Evolutionary conservation across 2,888 invertebrate species (phyloP), one percentile per base, ranked within the genome.

Genomic region (Synergus japonicus): DNA sequence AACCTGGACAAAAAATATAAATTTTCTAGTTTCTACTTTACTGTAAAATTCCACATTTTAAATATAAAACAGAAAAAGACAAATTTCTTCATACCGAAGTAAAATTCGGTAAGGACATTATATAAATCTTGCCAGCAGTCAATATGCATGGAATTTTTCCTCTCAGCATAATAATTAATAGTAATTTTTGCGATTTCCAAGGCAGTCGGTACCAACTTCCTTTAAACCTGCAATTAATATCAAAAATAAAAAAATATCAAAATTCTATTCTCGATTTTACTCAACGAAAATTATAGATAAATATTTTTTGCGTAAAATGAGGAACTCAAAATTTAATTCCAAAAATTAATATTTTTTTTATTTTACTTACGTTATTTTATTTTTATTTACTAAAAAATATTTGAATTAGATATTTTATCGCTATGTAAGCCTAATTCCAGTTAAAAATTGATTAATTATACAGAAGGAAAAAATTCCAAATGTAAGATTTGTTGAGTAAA

Each of bases 111-210:
- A 79, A 43, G 44, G 69, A 73, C 79, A 80, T 54, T 2, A 80
- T 18, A 29, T 77, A 77, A 12, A 80, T 13, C 12, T 69, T 69
- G 12, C 69, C 79, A 13, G 77, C 79, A 54, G 77, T 73, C 15
- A 80, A 80, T 10, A 15, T 22, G 29, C 41, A 77, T 13, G 79
- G 77, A 44, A 65, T 69, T 18, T 44, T n/a, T n/a, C 73, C 65
- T n/a, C 79, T 69, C 18, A 80, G 44, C 64, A 80, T 80, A 49
- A 80, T 80, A 54, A 77, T 73, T 43, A 58, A 7, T 2, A 80
- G 43, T 58, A 80, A 77, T 12, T 49, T 73, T 54, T 77, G 73
- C 15, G 77, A 54, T 76, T 43, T 64, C 64, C n/a, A 3, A 29
- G 79, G 65, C 15, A 80, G 12, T 9, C 8, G 8, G 18, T 80